Evolutionary conservation across 1,140 invertebrate species (phyloP).

Genomic region (Drosophila elegans): DNA sequence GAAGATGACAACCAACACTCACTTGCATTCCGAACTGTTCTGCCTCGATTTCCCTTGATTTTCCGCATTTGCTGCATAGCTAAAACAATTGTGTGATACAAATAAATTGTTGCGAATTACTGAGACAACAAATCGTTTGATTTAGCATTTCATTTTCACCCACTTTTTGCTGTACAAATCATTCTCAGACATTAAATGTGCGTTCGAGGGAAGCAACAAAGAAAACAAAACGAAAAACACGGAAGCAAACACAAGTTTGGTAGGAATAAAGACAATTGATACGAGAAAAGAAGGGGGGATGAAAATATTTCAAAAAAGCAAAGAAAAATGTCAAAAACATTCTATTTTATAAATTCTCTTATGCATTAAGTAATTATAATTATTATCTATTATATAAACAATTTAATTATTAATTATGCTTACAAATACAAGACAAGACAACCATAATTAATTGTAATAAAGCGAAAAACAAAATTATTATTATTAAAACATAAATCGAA

Average conservation of each 20-base stretch:
- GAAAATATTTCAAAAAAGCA: constrained; percentile 36
- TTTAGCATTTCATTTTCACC: constrained; percentile 52
- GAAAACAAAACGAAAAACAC: too few species aligned
- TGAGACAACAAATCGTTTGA: constrained; percentile 41
- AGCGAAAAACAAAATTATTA: constrained; percentile 57
- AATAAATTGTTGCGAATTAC: constrained; percentile 72
- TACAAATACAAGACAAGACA: constrained; percentile 58
- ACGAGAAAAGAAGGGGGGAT: constrained; percentile 14
- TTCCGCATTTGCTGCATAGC: constrained; percentile 26
- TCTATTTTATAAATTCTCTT: constrained; percentile 82
- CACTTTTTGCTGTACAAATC: constrained; percentile 59
- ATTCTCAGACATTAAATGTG: constrained; percentile 41
- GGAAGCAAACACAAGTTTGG: constrained; percentile 15
- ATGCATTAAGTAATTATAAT: constrained; percentile 81
- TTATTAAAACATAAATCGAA: constrained; percentile 51
- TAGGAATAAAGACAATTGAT: constrained; percentile 24
- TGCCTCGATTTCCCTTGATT: constrained; percentile 23
- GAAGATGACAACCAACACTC: constrained; percentile 36
- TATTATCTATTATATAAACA: constrained; percentile 83
- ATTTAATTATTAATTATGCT: constrained; percentile 84
- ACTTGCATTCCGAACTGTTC: constrained; percentile 56
- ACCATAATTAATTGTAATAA: constrained; percentile 75
- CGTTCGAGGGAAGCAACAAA: constrained; percentile 5
- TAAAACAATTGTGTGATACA: constrained; percentile 79
- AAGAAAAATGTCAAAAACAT: constrained; percentile 55